A percentile compares a stretch with the other conserved stretches of the same genome.
phyloP scores from a whole-genome alignment of 1,140 invertebrate species.

The Atta colombica region DNA sequence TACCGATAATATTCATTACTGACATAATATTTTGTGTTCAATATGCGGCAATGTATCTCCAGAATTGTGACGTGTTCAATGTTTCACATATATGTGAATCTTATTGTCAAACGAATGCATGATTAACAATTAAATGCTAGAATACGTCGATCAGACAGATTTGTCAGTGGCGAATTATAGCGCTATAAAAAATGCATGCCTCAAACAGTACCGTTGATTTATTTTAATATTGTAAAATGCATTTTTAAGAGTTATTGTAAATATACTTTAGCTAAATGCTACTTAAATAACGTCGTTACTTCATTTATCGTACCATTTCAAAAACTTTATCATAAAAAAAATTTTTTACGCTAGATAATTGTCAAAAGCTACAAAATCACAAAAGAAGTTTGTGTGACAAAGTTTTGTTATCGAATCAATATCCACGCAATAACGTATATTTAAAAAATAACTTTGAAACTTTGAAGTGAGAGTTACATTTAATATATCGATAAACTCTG shows the following conservation, averaged over 20 bases:
- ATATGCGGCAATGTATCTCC: not conserved
- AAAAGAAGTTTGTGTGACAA: too few species aligned
- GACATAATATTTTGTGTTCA: constrained; percentile 17
- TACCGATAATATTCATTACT: not conserved
- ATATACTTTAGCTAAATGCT: constrained; percentile 51
- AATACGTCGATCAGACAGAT: not conserved
- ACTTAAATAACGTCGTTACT: constrained; percentile 22
- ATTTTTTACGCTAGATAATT: not conserved
- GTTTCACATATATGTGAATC: constrained; percentile 5
- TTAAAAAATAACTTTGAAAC: too few species aligned
- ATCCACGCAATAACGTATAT: too few species aligned
- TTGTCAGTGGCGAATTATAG: constrained; percentile 11
- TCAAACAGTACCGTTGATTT: constrained; percentile 53
- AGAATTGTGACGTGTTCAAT: not conserved
- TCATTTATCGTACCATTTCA: constrained; percentile 23
- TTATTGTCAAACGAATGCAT: not conserved
- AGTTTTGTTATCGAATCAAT: too few species aligned
- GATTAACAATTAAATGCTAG: not conserved
- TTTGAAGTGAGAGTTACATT: too few species aligned
- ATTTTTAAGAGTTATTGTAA: constrained; percentile 67
- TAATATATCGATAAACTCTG: too few species aligned
- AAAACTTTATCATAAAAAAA: not conserved
- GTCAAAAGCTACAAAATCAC: not conserved
- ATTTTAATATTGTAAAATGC: constrained; percentile 44
- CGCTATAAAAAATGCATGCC: constrained; percentile 31